Evolutionary conservation across 23 tunicate species (phyloP).

Genomic region (Trididemnum nubilum): DNA sequence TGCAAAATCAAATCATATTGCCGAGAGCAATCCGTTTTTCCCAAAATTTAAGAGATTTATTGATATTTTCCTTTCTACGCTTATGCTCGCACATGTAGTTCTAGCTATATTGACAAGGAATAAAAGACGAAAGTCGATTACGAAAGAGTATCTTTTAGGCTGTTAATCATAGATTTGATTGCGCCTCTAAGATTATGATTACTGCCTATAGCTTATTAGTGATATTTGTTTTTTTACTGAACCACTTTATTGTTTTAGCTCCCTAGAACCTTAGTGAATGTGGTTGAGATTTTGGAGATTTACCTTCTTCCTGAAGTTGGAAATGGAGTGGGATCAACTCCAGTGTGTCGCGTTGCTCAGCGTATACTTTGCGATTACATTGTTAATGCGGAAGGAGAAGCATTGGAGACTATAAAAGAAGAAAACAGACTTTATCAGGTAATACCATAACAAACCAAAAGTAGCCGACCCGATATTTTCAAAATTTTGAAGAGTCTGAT

Average conservation of each 20-base stretch:
- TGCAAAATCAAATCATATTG: no score
- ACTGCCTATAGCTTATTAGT: no score
- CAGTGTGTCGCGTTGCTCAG: conserved; percentile 48
- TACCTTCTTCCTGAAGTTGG: conserved; percentile 63
- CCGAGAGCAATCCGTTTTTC: no score
- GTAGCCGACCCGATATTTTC: background rate
- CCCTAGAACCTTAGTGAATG: conserved; percentile 64
- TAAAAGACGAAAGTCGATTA: no score
- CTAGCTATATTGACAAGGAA: no score
- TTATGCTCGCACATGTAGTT: no score
- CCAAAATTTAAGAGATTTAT: no score
- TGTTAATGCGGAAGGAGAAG: conserved; percentile 44
- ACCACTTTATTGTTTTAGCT: conserved; percentile 30
- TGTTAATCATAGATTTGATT: no score
- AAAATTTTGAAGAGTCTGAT: background rate
- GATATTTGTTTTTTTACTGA: no score
- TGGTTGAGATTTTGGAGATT: conserved; percentile 77
- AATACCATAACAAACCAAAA: background rate
- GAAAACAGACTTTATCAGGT: conserved; percentile 77
- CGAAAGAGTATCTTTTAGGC: no score
- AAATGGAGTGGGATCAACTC: conserved; percentile 57
- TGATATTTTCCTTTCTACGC: no score
- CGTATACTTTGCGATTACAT: conserved; percentile 49
- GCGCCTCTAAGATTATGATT: no score
- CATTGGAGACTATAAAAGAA: conserved; percentile 7